phyloP scores from a whole-genome alignment of 2,888 invertebrate species.

The Clostera curtula region DNA sequence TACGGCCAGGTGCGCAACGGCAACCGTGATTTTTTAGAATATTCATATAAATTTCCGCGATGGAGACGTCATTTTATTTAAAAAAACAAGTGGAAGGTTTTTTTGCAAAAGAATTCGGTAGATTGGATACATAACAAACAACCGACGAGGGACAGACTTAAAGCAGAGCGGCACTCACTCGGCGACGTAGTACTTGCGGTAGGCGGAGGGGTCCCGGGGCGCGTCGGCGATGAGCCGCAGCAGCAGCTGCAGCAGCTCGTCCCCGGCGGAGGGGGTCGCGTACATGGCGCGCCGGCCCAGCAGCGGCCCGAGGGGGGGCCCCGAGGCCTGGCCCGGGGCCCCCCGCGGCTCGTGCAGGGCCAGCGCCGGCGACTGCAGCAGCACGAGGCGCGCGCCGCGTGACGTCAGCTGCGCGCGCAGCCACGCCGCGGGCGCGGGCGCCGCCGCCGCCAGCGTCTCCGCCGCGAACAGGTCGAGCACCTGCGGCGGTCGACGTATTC shows the following conservation, averaged over 20 bases:
- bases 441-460: conserved; percentile 22
- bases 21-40: too few species aligned
- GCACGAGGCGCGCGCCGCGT: conserved; percentile 28
- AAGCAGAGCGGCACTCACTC: conserved; percentile 32
- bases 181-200: conserved; percentile 48
- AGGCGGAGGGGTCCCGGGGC: conserved; percentile 20
- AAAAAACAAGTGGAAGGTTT: too few species aligned
- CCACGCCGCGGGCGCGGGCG: conserved; percentile 30
- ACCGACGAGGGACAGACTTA: not conserved
- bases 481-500: too few species aligned
- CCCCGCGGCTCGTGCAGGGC: conserved; percentile 16
- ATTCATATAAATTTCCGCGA: too few species aligned
- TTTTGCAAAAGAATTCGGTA: too few species aligned
- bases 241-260: conserved; percentile 42
- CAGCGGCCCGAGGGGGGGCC: too few species aligned
- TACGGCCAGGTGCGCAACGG: too few species aligned
- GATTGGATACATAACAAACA: too few species aligned
- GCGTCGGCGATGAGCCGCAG: conserved; percentile 31
- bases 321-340: not conserved
- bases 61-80: too few species aligned
- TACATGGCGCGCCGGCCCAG: conserved; percentile 30
- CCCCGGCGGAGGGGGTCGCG: conserved; percentile 40
- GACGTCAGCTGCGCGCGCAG: conserved; percentile 23
- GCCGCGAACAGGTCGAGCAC: conserved; percentile 42
- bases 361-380: conserved; percentile 53